Base-by-base conservation (phyloP, 2,113 vertebrate genomes). In the Semicossyphus pulcher region DNA sequence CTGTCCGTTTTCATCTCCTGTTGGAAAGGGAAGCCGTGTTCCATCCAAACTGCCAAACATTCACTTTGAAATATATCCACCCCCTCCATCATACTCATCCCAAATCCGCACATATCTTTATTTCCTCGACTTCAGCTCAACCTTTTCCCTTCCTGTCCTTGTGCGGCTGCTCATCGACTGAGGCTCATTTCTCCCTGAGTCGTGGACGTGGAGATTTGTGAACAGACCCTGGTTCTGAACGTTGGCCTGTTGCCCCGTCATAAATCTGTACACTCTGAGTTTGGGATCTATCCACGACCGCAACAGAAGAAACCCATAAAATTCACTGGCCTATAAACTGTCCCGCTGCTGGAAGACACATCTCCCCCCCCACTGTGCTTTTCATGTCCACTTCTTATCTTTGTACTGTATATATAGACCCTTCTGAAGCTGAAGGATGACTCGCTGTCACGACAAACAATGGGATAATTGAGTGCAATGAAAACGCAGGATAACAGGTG, bases 21-120 rank as follows among this genome's bases (percentile, higher is more conserved):
- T n/a, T 78, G 65, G 70, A 81, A 80, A 71, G 45, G 44, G 32
- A 71, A 72, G 44, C 37, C 23, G 37, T 65, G 70, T 76, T 80
- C 67, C 72, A 29, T 75, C 60, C 67, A 25, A 83, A 75, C 76
- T 80, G 82, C 78, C 78, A 85, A 85, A 82, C 76, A 71, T 73
- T 70, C 75, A 65, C 65, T 82, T 66, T 80, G 85, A 84, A 73
- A 82, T 65, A 36, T 9, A 82, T 64, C 82, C 76, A 37, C 52
- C 64, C 26, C 31, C 80, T 67, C 56, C 62, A 16, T 34, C 53
- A 3, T 54, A 62, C 59, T 72, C 64, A 59, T 56, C 39, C 51
- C 44, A 63, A 74, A 82, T 76, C 56, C 25, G 1, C 53, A 67
- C n/a, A 62, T 53, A 44, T 85, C 75, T 72, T 62, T 25, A 76